A percentile compares a stretch with the other conserved stretches of the same genome.
Evolutionary conservation across 2,797 vertebrate species (phyloP).

Genomic region (Nannoperca obscura): DNA sequence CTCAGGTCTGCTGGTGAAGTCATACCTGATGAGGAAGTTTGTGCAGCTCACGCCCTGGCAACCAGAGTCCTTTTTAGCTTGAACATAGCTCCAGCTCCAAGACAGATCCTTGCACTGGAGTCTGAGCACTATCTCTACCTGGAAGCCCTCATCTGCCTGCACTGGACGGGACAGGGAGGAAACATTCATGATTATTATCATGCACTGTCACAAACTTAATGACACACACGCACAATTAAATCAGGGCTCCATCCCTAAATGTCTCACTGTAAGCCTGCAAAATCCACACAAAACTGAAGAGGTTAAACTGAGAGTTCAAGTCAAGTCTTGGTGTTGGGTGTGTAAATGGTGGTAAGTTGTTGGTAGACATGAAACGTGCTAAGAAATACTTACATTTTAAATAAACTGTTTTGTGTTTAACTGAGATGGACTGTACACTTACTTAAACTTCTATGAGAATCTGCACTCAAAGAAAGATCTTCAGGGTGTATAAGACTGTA

Average conservation of each 20-base stretch:
- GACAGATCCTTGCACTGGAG: slow-evolving; percentile 81
- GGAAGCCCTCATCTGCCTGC: slow-evolving; percentile 59
- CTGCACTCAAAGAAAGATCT: slow-evolving; percentile 77
- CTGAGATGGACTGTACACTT: slow-evolving; percentile 65
- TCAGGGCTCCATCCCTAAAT: background rate
- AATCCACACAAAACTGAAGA: background rate
- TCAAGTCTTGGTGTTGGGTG: no score
- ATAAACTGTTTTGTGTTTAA: background rate
- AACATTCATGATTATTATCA: slow-evolving; percentile 4
- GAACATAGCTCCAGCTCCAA: slow-evolving; percentile 84
- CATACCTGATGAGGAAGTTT: slow-evolving; percentile 86
- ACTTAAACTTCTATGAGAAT: slow-evolving; percentile 85
- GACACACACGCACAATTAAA: background rate
- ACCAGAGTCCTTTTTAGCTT: slow-evolving; percentile 62
- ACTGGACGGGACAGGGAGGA: slow-evolving; percentile 71
- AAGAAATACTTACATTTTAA: no score
- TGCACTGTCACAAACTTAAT: background rate
- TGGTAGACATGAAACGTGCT: no score
- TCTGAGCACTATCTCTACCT: slow-evolving; percentile 82
- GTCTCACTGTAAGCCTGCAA: background rate
- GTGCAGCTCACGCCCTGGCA: slow-evolving; percentile 78
- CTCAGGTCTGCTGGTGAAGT: slow-evolving; percentile 8
- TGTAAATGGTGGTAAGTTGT: no score
- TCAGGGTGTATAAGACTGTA: slow-evolving; percentile 90
- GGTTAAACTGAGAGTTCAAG: background rate